Percentiles rank a stretch among this genome's conserved stretches.
phyloP scores from a whole-genome alignment of 2,888 invertebrate species.

The Dryobotodes eremita region DNA sequence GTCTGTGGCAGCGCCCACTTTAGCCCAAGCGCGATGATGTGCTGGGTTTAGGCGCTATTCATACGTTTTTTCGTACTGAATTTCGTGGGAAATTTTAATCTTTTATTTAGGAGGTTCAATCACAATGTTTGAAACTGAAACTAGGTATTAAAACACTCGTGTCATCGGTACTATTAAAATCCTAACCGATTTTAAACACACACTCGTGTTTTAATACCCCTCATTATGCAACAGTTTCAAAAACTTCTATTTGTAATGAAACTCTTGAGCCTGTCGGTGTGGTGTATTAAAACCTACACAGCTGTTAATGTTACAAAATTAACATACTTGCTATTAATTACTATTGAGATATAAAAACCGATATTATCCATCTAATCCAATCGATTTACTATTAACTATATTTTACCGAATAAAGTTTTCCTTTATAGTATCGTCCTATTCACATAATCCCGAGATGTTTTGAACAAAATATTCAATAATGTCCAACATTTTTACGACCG shows the following conservation, averaged over 20 bases:
- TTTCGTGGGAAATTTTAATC: too few relatives aligned
- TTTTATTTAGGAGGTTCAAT: too few relatives aligned
- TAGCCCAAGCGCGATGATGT: too few relatives aligned
- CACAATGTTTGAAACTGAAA: too few relatives aligned
- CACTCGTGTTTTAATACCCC: too few relatives aligned
- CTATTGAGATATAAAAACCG: not conserved
- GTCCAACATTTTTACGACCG: slow-evolving; percentile 35
- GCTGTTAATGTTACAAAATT: not conserved
- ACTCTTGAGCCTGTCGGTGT: not conserved
- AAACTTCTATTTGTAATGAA: not conserved
- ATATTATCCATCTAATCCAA: not conserved
- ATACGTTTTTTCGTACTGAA: too few relatives aligned
- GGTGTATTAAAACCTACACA: not conserved
- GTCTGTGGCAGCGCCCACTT: too few relatives aligned
- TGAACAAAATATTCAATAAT: slow-evolving; percentile 49
- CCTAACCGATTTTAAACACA: too few relatives aligned
- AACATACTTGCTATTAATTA: not conserved
- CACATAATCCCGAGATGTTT: slow-evolving; percentile 19
- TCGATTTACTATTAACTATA: slow-evolving; percentile 6
- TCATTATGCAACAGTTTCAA: too few relatives aligned
- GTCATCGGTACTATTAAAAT: too few relatives aligned
- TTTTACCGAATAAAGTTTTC: slow-evolving; percentile 21
- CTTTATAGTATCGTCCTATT: slow-evolving; percentile 13
- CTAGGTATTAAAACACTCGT: too few relatives aligned
- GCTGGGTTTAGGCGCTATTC: too few relatives aligned